phyloP scores from a whole-genome alignment of 35 echinoderm and acorn worm genomes.

The Strongylocentrotus purpuratus region DNA sequence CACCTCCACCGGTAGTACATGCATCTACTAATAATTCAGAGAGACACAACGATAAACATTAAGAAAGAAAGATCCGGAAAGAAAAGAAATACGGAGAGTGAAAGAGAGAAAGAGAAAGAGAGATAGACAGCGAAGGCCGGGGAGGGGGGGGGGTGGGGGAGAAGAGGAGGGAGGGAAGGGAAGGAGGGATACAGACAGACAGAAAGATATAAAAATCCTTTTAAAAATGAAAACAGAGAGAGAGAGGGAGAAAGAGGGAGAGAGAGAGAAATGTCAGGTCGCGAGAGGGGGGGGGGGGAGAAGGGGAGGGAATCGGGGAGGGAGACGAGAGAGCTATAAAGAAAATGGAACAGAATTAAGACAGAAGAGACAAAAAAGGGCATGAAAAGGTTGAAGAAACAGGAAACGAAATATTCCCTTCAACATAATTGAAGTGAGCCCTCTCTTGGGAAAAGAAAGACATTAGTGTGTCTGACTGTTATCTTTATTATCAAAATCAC shows the following conservation, averaged over 20 bases:
- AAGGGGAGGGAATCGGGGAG: neutral
- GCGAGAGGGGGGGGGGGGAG: no score
- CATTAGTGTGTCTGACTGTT: neutral
- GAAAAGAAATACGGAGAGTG: no score
- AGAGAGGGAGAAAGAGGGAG: neutral
- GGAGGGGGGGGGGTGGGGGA: no score
- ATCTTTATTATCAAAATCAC: neutral
- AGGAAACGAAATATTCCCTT: neutral
- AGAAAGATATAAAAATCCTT: no score
- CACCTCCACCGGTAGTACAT: no score
- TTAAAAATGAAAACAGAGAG: neutral
- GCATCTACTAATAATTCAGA: no score
- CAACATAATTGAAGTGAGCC: neutral
- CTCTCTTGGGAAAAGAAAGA: conserved; percentile 10
- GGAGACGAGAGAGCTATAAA: neutral
- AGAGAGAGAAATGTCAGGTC: neutral
- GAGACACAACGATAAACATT: no score
- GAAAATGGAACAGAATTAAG: neutral
- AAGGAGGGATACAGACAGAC: no score
- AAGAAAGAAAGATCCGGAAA: no score
- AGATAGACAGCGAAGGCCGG: no score
- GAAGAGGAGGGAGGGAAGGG: neutral
- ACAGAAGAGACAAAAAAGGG: neutral
- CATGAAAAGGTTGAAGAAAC: neutral
- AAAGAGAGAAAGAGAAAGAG: no score